Evolutionary conservation across 2,888 invertebrate species (phyloP).

Genomic region (Melolontha melolontha): DNA sequence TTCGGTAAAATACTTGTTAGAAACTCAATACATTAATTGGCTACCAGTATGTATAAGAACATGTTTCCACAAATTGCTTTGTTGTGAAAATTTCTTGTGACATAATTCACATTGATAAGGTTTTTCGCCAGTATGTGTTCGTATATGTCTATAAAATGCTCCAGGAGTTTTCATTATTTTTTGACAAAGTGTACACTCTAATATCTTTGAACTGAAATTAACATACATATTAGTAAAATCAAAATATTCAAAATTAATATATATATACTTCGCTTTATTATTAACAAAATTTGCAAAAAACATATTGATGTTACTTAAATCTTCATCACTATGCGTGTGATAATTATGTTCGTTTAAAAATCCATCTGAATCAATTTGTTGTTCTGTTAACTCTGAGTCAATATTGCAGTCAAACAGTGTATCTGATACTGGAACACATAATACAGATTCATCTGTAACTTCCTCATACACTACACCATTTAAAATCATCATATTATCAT

Average conservation of each 20-base stretch:
- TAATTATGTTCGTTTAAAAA: slow-evolving; percentile 44
- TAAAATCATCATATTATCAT: slow-evolving; percentile 42
- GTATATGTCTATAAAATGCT: slow-evolving; percentile 47
- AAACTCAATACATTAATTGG: neutral
- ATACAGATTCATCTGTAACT: slow-evolving; percentile 38
- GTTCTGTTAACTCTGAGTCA: slow-evolving; percentile 29
- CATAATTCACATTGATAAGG: slow-evolving; percentile 51
- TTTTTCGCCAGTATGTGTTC: slow-evolving; percentile 49
- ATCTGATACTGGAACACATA: slow-evolving; percentile 42
- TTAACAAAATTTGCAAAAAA: slow-evolving; percentile 31
- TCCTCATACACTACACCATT: slow-evolving; percentile 38
- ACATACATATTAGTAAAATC: neutral
- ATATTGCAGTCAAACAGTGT: slow-evolving; percentile 42
- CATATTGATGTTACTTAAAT: slow-evolving; percentile 35
- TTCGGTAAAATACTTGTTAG: slow-evolving; percentile 8
- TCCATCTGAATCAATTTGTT: slow-evolving; percentile 34
- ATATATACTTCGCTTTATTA: slow-evolving; percentile 24
- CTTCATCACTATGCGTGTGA: slow-evolving; percentile 38
- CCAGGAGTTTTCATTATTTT: slow-evolving; percentile 47
- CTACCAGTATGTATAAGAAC: slow-evolving; percentile 49
- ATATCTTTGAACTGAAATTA: slow-evolving; percentile 37
- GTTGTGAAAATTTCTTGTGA: slow-evolving; percentile 50
- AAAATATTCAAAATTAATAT: slow-evolving; percentile 2
- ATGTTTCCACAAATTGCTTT: slow-evolving; percentile 52
- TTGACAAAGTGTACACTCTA: slow-evolving; percentile 44